Evolutionary conservation across 2,797 vertebrate species (phyloP).

Genomic region (Sus cebifrons): DNA sequence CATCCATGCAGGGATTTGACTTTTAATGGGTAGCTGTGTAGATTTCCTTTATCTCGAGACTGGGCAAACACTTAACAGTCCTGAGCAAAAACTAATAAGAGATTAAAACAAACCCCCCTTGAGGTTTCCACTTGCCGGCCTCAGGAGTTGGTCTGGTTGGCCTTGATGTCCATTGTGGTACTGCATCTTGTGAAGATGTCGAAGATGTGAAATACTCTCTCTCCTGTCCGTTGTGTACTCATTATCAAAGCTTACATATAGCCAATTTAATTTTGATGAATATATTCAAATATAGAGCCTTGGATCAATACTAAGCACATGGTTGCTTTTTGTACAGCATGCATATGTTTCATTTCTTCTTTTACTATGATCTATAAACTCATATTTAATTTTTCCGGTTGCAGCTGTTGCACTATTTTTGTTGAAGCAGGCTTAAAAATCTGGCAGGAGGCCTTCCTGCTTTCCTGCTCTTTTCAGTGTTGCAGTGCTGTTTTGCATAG

Average conservation of each 20-base stretch:
- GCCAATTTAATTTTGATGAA: background rate
- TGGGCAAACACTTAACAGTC: background rate
- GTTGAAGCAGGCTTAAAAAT: background rate
- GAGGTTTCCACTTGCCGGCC: background rate
- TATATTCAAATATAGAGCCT: background rate
- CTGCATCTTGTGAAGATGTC: background rate
- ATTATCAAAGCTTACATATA: background rate
- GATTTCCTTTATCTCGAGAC: background rate
- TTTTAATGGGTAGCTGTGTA: background rate
- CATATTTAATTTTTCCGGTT: background rate
- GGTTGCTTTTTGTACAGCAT: background rate
- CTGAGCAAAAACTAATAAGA: background rate
- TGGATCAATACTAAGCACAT: background rate
- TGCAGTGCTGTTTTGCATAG: background rate
- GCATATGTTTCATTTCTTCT: background rate
- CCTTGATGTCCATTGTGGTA: background rate
- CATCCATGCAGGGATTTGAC: background rate
- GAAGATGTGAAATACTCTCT: background rate
- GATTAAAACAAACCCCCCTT: background rate
- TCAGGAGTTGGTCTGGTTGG: background rate
- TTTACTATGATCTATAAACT: background rate
- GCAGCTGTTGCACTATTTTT: slow-evolving; percentile 45
- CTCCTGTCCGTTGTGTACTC: background rate
- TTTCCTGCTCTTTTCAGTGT: slow-evolving; percentile 3
- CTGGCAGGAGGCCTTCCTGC: slow-evolving; percentile 42